Base-by-base conservation (phyloP, 2,888 invertebrate genomes). In the Mesorhabditis spiculigera region DNA sequence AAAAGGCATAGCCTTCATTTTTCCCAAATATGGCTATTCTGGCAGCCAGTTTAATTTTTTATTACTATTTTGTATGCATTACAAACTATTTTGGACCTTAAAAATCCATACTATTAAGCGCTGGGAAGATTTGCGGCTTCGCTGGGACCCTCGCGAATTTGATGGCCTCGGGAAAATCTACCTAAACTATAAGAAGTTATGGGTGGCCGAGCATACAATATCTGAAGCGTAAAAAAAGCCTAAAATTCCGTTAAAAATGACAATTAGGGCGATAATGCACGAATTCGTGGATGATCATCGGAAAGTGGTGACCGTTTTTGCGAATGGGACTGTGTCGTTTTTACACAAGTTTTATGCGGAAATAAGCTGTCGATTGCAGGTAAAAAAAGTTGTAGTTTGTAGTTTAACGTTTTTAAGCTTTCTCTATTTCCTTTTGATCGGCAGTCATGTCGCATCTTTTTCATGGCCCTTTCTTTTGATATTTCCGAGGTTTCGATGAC, bases 331-430 rank as follows among this genome's bases (percentile, higher is more conserved):
- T n/a, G 58, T 50, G 8, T 50, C 58, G 58, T 50, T 50, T 50
- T 50, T 50, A n/a, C 58, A 50, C n/a, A 50, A 50, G n/a, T 50
- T 50, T 50, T 50, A 50, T 50, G 58, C 58, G 58, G 58, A 50
- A 50, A 50, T 50, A 10, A 50, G 8, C n/a, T 50, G 58, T n/a
- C 8, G n/a, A 50, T n/a, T 50, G n/a, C 10, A 50, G 58, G 58
- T 50, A 50, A 50, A 50, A n/a, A 50, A 50, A 50, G 58, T 13
- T n/a, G 58, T 50, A 13, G 58, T 50, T 50, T 50, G 58, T n/a
- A 50, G 28, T 28, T 28, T 28, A 28, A 28, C n/a, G 58, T 13
- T n/a, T 1, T 50, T n/a, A 10, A 50, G 58, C 58, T 50, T n/a
- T 10, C 10, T 50, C 58, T 13, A 13, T 50, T 50, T n/a, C 58